Conservation (phyloP, 2,888 invertebrate genomes). For the Bembecia ichneumoniformis region DNA sequence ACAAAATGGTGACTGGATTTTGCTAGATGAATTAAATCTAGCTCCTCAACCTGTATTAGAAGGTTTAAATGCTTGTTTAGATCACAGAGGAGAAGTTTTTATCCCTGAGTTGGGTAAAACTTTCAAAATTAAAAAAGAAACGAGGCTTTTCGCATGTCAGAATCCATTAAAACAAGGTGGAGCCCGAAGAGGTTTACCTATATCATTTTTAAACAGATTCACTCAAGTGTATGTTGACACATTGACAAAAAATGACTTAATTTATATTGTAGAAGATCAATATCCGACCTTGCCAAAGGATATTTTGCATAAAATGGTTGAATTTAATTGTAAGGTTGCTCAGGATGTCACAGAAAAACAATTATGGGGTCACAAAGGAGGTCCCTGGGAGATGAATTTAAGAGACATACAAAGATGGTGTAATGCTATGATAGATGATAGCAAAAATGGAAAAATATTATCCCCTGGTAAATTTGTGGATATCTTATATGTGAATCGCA, state of each 20-base stretch:
- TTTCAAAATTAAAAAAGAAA: slow-evolving; percentile 82
- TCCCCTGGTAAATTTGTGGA: slow-evolving; percentile 77
- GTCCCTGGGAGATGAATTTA: slow-evolving; percentile 98
- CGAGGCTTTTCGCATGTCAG: slow-evolving; percentile 96
- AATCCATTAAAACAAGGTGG: slow-evolving; percentile 98
- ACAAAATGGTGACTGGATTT: slow-evolving; percentile 94
- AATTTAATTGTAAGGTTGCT: slow-evolving; percentile 81
- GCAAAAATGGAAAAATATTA: slow-evolving; percentile 24
- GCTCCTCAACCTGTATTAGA: slow-evolving; percentile 99
- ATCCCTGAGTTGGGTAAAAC: slow-evolving; percentile 94
- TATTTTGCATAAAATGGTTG: slow-evolving; percentile 79
- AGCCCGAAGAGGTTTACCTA: slow-evolving; percentile 93
- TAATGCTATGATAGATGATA: slow-evolving; percentile 75
- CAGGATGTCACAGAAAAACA: slow-evolving; percentile 75
- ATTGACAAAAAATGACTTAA: slow-evolving; percentile 76
- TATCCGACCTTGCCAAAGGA: slow-evolving; percentile 74
- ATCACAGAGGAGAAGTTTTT: slow-evolving; percentile 96
- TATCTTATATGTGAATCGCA: slow-evolving; percentile 88
- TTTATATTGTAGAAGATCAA: slow-evolving; percentile 76
- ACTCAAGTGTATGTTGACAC: slow-evolving; percentile 86
- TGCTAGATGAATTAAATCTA: slow-evolving; percentile 97
- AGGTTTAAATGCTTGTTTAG: slow-evolving; percentile 97
- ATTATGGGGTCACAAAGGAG: slow-evolving; percentile 84
- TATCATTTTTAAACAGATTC: slow-evolving; percentile 97
- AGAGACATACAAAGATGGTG: slow-evolving; percentile 96